Percentiles rank a stretch among this genome's conserved stretches.
Conservation (phyloP, 2,113 vertebrate genomes). For the Glaucomys volans region DNA sequence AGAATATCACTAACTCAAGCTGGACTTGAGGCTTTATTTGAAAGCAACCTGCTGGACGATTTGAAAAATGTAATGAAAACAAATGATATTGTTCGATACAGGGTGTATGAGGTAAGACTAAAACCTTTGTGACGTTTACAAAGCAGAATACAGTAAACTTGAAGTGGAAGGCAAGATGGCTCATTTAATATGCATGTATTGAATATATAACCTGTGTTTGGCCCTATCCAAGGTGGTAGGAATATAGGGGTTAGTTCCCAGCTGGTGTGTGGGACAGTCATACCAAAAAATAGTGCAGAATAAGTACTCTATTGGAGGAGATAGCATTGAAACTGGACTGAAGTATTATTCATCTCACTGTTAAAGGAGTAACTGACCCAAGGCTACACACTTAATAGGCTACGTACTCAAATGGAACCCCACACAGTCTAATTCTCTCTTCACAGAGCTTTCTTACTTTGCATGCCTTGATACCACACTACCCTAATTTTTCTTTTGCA, state of each 20-base stretch:
- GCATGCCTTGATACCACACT: neutral
- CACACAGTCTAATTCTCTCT: neutral
- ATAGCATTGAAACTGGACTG: neutral
- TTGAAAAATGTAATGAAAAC: conserved; percentile 93
- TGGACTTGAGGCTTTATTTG: conserved; percentile 93
- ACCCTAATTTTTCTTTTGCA: neutral
- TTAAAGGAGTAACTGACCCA: neutral
- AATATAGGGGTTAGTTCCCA: neutral
- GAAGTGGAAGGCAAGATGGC: neutral
- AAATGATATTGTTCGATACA: conserved; percentile 93
- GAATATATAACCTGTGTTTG: neutral
- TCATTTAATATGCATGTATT: neutral
- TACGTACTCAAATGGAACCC: neutral
- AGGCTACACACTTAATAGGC: neutral
- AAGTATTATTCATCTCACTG: neutral
- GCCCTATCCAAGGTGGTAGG: neutral
- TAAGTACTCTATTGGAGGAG: neutral
- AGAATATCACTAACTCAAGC: conserved; percentile 90
- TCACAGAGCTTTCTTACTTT: neutral
- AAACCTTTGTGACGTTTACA: neutral
- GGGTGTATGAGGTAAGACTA: conserved; percentile 94
- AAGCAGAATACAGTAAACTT: neutral
- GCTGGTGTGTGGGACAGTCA: neutral
- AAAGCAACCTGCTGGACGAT: conserved; percentile 89
- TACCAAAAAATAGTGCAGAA: neutral